Base-by-base conservation (phyloP, 35 echinoderm and acorn worm species). In the Stichopus chloronotus region DNA sequence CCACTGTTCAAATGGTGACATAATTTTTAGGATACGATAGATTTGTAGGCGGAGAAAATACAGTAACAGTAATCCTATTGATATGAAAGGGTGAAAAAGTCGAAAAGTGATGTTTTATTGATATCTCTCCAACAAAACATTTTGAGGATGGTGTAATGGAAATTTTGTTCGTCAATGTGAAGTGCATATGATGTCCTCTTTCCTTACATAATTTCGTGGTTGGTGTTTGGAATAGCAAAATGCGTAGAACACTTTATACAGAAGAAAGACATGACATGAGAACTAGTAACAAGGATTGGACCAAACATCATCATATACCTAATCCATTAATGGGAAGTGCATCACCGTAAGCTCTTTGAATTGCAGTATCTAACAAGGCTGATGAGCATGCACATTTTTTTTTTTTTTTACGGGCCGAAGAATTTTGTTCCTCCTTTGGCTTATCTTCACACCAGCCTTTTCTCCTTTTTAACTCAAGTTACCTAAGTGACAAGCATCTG, bases 361-460 rank as follows among this genome's bases (percentile, higher is more conserved):
- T 71, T 11, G 65, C 65, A 71, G n/a, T 71, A 71, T 71, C 1
- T 71, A 11, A 71, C 2, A 13, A 71, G n/a, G 11, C 65, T 13
- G n/a, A 71, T 71, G n/a, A 71, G 65, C 65, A 71, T 71, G 11
- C n/a, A n/a, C 65, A 11, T 71, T 71, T 71, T 71, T 71, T 71
- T 71, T 71, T 71, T 71, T 71, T 71, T 71, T 11, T n/a, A 71
- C n/a, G 65, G 65, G 65, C 1, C 11, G 11, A 13, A 71, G n/a
- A 71, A 71, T 71, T 71, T 71, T 71, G 65, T n/a, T 71, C 65
- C n/a, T 71, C n/a, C 65, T 71, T 43, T 43, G 30, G 30, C 30
- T 43, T 43, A 43, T 43, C 30, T 43, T 43, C 0, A 43, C 30
- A 43, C 30, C 0, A 43, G 30, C 30, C 30, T 43, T 43, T 43